phyloP scores from a whole-genome alignment of 2,888 invertebrate genomes.

The Ceratothoa steindachneri region DNA sequence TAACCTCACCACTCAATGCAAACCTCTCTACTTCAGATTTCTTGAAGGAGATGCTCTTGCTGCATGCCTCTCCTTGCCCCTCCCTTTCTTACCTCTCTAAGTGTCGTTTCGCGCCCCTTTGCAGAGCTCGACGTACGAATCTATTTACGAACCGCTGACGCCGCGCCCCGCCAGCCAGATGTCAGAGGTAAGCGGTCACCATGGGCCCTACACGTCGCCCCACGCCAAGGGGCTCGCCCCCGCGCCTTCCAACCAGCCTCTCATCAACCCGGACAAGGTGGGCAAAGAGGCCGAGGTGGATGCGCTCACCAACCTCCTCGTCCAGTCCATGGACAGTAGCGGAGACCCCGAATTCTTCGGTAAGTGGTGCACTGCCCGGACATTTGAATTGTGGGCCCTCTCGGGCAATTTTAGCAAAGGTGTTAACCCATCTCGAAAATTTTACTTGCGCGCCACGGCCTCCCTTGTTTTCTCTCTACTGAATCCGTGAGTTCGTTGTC shows the following conservation, averaged over 20 bases:
- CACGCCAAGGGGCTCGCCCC: conserved; percentile 52
- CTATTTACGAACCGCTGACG: conserved; percentile 80
- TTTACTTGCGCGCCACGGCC: no score
- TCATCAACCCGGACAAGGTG: conserved; percentile 52
- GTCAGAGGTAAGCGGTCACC: conserved; percentile 64
- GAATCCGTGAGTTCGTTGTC: no score
- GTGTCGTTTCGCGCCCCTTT: no score
- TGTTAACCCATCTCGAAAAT: no score
- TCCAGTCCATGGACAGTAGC: conserved; percentile 78
- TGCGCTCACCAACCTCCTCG: conserved; percentile 78
- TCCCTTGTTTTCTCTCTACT: no score
- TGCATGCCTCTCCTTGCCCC: no score
- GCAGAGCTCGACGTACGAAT: conserved; percentile 66
- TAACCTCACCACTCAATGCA: no score
- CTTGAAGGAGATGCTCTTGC: no score
- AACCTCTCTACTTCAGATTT: no score
- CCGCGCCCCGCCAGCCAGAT: conserved; percentile 55
- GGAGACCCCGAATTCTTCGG: conserved; percentile 66
- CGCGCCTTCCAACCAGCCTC: conserved; percentile 47
- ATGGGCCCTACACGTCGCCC: conserved; percentile 61
- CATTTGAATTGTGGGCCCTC: no score
- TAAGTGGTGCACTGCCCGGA: conserved; percentile 50
- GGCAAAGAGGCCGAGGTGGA: conserved; percentile 80
- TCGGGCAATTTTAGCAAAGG: no score
- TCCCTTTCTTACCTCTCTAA: background rate